Base-by-base conservation (phyloP, 2,797 vertebrate species). In the Bovichtus variegatus region DNA sequence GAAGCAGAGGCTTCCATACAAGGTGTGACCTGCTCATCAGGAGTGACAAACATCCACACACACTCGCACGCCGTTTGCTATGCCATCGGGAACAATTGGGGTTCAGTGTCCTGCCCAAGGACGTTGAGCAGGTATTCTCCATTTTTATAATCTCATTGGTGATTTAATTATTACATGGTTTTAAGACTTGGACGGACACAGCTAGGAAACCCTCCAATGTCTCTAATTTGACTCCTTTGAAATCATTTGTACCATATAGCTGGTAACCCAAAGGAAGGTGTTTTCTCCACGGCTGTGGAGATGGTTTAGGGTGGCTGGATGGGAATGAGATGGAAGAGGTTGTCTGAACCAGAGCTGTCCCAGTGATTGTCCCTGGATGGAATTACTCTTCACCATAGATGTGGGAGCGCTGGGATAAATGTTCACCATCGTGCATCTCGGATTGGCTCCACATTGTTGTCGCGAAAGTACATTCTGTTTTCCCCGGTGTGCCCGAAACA, bases 321-420 rank as follows among this genome's bases (percentile, higher is more conserved):
- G 59, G 58, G 43, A 74, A 78, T 80, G 71, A 85, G 71, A 85
- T 86, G 74, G 81, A 87, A 76, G 84, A 86, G 83, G 66, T 72
- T 77, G 71, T 87, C 74, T 84, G 78, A 76, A 80, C 76, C 83
- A 71, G 49, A 81, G 74, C 70, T 85, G 83, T 90, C 83, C 68
- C 36, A 15, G 76, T 91, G 90, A 93, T 94, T 93, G 88, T 91
- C 76, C 89, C 71, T 51, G 79, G 70, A 66, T 89, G 84, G 83
- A 91, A 93, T 94, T 92, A 90, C 83, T 92, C 91, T 91, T 90
- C 85, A 90, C 83, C 85, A 85, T 84, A 80, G 81, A 87, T 91
- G 89, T 85, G 87, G 60, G 80, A 82, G 71, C 51, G 11, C 78
- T 31, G 68, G 53, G 73, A 87, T 87, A 81, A 82, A 90, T 84